Percentiles rank a stretch among this genome's conserved stretches.
phyloP scores from a whole-genome alignment of 2,113 vertebrate genomes.

The Lethenteron camtschaticum region DNA sequence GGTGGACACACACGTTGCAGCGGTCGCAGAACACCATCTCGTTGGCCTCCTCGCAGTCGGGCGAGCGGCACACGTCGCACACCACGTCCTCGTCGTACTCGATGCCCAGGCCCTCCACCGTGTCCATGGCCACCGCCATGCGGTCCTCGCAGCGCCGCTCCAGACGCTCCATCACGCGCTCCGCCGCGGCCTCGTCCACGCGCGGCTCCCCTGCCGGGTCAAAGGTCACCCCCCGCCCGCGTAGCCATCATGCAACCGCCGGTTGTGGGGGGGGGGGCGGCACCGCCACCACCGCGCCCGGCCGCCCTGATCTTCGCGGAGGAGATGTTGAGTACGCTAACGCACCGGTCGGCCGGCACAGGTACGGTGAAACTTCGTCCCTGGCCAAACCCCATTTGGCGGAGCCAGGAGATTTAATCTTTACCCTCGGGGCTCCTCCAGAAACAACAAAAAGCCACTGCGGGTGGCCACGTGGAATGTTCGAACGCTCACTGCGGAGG shows the following conservation, averaged over 20 bases:
- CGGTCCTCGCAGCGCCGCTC: conserved; percentile 78
- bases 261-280: not conserved
- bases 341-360: too few species aligned
- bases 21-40: conserved; percentile 3
- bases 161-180: conserved; percentile 63
- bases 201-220: conserved; percentile 7
- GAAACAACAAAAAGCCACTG: too few species aligned
- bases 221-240: not conserved
- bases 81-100: conserved; percentile 95
- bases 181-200: conserved; percentile 72
- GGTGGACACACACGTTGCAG: conserved; percentile 5
- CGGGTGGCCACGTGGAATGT: too few species aligned
- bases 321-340: too few species aligned
- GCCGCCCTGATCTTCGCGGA: too few species aligned
- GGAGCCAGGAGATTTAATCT: too few species aligned
- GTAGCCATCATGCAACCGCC: too few species aligned
- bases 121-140: conserved; percentile 90
- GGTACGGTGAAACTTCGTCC: too few species aligned
- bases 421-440: too few species aligned
- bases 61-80: conserved; percentile 91
- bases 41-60: conserved; percentile 24
- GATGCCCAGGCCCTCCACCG: conserved; percentile 80
- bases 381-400: too few species aligned
- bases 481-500: too few species aligned
- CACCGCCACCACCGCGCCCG: not conserved